These are phyloP conservation scores for Hippotragus niger DNA, from an alignment of 2,113 vertebrate genomes.

Conservation along the genomic window DNA sequence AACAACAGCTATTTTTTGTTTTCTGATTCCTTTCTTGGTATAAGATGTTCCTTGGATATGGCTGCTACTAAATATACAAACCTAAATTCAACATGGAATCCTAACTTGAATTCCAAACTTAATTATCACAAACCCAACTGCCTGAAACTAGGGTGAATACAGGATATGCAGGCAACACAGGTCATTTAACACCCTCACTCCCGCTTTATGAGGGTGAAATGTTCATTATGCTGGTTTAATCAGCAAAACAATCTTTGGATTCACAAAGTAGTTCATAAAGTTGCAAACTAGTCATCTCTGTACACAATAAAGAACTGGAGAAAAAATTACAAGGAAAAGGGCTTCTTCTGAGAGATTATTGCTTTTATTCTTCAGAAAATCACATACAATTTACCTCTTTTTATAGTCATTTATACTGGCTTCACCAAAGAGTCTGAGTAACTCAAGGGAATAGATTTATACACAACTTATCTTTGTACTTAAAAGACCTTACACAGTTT, in stretches of 20 bases:
- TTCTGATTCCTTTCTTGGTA: slow-evolving; percentile 11
- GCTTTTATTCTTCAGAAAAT: neutral
- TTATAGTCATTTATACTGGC: neutral
- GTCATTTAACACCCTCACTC: slow-evolving; percentile 19
- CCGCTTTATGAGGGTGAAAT: neutral
- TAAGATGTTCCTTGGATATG: neutral
- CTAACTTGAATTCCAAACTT: slow-evolving; percentile 7
- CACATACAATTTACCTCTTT: neutral
- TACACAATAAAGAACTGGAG: slow-evolving; percentile 24
- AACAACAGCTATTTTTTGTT: slow-evolving; percentile 19
- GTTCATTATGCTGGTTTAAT: slow-evolving; percentile 44
- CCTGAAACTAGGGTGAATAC: neutral
- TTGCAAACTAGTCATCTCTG: slow-evolving; percentile 21
- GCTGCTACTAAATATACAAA: neutral
- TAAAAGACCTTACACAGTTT: neutral
- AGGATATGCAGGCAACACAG: neutral
- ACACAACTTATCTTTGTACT: neutral
- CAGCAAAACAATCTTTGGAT: slow-evolving; percentile 34
- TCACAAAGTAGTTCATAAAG: slow-evolving; percentile 42
- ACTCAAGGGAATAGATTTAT: neutral
- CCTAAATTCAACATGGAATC: slow-evolving; percentile 20
- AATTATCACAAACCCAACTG: slow-evolving; percentile 5
- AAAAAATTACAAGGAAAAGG: neutral
- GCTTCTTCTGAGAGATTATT: slow-evolving; percentile 16
- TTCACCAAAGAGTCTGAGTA: slow-evolving; percentile 16